phyloP scores from a whole-genome alignment of 2,797 vertebrate species.

The Sebastiscus albofasciatus region DNA sequence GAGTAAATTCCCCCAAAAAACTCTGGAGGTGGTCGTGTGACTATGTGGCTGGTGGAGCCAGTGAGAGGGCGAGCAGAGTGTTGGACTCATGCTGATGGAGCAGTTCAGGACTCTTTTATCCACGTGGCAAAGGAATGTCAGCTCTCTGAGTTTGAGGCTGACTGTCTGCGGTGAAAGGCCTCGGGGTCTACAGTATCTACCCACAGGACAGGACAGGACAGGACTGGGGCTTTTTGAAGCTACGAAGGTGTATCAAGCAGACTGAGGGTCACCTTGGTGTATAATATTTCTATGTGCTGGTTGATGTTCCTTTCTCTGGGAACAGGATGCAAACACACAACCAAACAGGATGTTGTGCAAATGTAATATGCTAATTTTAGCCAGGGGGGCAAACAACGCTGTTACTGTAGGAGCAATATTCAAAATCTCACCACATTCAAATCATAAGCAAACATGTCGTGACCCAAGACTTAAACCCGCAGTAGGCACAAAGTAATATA shows the following conservation, averaged over 20 bases:
- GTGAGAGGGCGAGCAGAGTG: conserved; percentile 11
- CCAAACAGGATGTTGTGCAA: conserved; percentile 61
- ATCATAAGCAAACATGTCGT: conserved; percentile 14
- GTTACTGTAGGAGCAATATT: conserved; percentile 26
- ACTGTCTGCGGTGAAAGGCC: conserved; percentile 58
- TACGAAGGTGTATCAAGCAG: not conserved
- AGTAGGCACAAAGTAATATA: too few species aligned
- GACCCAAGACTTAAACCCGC: not conserved
- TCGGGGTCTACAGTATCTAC: conserved; percentile 27
- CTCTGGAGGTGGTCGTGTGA: conserved; percentile 29
- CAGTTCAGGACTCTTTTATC: conserved; percentile 50
- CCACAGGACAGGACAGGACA: conserved; percentile 5
- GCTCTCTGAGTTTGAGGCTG: conserved; percentile 44
- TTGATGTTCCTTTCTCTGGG: conserved; percentile 7
- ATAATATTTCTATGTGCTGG: not conserved
- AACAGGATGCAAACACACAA: conserved; percentile 61
- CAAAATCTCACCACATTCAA: conserved; percentile 36
- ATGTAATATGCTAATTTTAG: conserved; percentile 58
- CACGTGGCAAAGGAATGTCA: conserved; percentile 77
- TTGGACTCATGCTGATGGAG: conserved; percentile 64
- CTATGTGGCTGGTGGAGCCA: conserved; percentile 15
- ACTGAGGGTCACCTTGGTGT: not conserved
- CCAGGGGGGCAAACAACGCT: not conserved
- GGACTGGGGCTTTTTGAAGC: conserved; percentile 18
- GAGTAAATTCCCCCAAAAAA: conserved; percentile 17